These are phyloP conservation scores for Datnioides undecimradiatus DNA, from an alignment of 2,113 vertebrate species.

Conservation along the genomic window DNA sequence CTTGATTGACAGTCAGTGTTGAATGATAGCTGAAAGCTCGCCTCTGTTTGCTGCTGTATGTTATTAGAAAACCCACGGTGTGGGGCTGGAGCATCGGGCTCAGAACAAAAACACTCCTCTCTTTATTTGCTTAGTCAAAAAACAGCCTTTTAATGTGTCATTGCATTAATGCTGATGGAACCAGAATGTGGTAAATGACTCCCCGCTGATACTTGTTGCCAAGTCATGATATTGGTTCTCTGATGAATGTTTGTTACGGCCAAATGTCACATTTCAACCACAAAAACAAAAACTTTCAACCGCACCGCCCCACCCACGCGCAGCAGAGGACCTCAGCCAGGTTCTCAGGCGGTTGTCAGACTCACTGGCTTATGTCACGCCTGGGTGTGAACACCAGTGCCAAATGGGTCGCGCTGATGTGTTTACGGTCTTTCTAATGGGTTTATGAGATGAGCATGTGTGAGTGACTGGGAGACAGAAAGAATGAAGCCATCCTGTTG, in stretches of 20 bases:
- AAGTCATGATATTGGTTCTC: not conserved
- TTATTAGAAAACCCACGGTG: not conserved
- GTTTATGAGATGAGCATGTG: conserved; percentile 36
- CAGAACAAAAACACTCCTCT: not conserved
- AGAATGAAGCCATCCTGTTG: not conserved
- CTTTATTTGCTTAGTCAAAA: conserved; percentile 12
- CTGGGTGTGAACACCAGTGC: not conserved
- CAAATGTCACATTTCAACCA: conserved; percentile 7
- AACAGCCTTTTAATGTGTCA: not conserved
- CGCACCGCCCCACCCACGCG: not conserved
- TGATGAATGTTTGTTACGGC: not conserved
- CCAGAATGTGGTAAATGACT: not conserved
- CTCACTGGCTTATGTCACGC: not conserved
- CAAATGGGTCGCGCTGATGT: conserved; percentile 2
- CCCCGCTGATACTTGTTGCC: not conserved
- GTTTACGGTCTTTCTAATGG: conserved; percentile 32
- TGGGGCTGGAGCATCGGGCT: not conserved
- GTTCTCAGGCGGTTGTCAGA: not conserved
- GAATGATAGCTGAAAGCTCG: no score
- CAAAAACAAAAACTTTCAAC: not conserved
- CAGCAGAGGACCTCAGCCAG: fast-evolving
- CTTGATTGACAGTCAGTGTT: no score
- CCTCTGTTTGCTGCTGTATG: not conserved
- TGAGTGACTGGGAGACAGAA: conserved; percentile 6
- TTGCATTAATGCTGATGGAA: not conserved